Base-by-base conservation (phyloP, 2,113 vertebrate species). In the Pluvianellus socialis region DNA sequence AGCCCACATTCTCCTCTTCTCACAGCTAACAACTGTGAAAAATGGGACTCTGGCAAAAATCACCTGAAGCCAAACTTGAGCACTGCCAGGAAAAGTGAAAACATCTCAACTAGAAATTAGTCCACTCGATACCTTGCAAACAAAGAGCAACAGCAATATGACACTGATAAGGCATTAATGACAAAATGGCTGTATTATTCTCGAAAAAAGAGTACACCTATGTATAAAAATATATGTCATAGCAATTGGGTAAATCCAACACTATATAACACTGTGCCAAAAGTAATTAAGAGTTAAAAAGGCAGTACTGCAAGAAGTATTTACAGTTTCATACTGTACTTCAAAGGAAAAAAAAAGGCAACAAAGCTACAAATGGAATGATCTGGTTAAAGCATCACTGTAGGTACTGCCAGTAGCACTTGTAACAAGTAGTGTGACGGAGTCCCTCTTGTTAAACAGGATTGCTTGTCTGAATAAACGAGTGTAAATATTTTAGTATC, bases 191-290 rank as follows among this genome's bases (percentile, higher is more conserved):
- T 91, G 94, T 93, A 86, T 92, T 95, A 96, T 74, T 92, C 92
- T 97, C 75, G 61, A 93, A 83, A 88, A 96, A 97, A 96, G 92
- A 86, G 79, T 88, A 97, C 79, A 94, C 95, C 90, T 94, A 96
- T 93, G 94, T 96, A 97, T 96, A 97, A 96, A 97, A 97, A 97
- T 97, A 94, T 95, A 97, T 90, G 85, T 94, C 88, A 68, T 86
- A 94, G 90, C 89, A 94, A 95, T 91, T 90, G 86, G 89, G 95
- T 93, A 95, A 96, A 95, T 96, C 93, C 89, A 92, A 95, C 93
- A 95, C 91, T 95, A 91, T 94, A 94, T 93, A 97, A 95, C 85
- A 88, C 92, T 94, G 91, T 83, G 94, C 94, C 92, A 76, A 71
- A 96, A 97, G 91, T 75, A 97, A 96, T 76, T 92, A 94, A 74